Percentiles rank a stretch among this genome's conserved stretches.
phyloP scores from a whole-genome alignment of 1,140 invertebrate species.

The Acromyrmex heyeri region DNA sequence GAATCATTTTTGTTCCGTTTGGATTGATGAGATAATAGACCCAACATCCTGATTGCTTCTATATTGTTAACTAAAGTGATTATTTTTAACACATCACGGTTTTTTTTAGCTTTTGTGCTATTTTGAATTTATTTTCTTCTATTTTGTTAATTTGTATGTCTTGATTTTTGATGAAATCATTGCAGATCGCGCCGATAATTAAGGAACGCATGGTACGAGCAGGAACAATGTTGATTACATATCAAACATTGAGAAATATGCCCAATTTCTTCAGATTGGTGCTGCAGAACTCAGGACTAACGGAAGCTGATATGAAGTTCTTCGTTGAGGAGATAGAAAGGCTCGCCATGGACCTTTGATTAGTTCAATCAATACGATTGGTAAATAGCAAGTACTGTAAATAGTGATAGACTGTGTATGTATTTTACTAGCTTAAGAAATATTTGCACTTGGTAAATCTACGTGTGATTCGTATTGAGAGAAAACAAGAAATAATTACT shows the following conservation, averaged over 20 bases:
- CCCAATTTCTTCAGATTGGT: slow-evolving; percentile 98
- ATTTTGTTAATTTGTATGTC: not conserved
- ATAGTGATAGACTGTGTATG: slow-evolving; percentile 29
- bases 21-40: not conserved
- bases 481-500: not conserved
- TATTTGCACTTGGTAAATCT: slow-evolving; percentile 20
- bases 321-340: slow-evolving; percentile 95
- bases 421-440: slow-evolving; percentile 12
- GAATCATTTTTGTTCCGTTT: not conserved
- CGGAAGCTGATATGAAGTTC: slow-evolving; percentile 93
- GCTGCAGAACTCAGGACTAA: slow-evolving; percentile 95
- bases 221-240: slow-evolving; percentile 98
- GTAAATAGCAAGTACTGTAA: slow-evolving; percentile 29
- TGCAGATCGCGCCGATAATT: slow-evolving; percentile 93
- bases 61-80: not conserved
- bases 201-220: slow-evolving; percentile 98
- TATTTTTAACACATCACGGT: not conserved
- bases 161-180: slow-evolving; percentile 64
- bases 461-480: not conserved
- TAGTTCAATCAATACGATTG: slow-evolving; percentile 1
- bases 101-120: not conserved
- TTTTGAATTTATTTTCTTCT: not conserved
- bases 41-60: not conserved
- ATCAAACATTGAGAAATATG: slow-evolving; percentile 93
- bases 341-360: slow-evolving; percentile 90